A percentile compares a stretch with the other conserved stretches of the same genome.
Evolutionary conservation across 2,797 vertebrate genomes (phyloP).

Genomic region (Hyperoplus lanceolatus): DNA sequence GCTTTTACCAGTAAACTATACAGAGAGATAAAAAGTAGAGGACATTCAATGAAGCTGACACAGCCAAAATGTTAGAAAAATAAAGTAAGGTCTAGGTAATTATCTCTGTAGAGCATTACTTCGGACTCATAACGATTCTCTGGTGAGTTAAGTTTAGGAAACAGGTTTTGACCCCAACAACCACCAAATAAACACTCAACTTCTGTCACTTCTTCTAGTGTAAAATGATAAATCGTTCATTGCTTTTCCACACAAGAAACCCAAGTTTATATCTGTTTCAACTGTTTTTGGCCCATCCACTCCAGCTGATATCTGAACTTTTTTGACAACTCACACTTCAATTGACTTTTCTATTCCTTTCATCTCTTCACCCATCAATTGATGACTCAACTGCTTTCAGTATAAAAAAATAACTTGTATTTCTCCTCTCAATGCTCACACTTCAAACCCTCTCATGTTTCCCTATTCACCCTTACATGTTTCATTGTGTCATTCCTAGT

Average conservation of each 20-base stretch:
- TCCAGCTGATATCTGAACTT: not conserved
- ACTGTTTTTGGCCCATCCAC: slow-evolving; percentile 4
- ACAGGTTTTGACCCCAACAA: not conserved
- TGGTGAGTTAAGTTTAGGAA: not conserved
- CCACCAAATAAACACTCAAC: not conserved
- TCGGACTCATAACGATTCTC: not conserved
- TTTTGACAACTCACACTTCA: not conserved
- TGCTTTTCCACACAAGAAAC: not conserved
- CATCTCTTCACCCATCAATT: not conserved
- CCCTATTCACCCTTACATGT: not conserved
- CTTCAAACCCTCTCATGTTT: slow-evolving; percentile 10
- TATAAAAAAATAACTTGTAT: not conserved
- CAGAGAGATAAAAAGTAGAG: not conserved
- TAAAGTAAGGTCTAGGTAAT: not conserved
- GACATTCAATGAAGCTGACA: not conserved
- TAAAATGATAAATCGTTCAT: not conserved
- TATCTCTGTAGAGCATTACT: not conserved
- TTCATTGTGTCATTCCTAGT: not conserved
- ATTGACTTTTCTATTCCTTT: slow-evolving; percentile 4
- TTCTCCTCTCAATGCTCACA: not conserved
- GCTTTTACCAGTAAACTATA: not conserved
- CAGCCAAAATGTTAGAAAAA: not conserved
- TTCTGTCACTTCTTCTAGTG: not conserved
- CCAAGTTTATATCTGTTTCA: slow-evolving; percentile 3
- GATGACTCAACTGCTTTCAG: not conserved